These are phyloP conservation scores for Cerastis leucographa DNA, from an alignment of 2,888 invertebrate genomes.

Conservation along the genomic window DNA sequence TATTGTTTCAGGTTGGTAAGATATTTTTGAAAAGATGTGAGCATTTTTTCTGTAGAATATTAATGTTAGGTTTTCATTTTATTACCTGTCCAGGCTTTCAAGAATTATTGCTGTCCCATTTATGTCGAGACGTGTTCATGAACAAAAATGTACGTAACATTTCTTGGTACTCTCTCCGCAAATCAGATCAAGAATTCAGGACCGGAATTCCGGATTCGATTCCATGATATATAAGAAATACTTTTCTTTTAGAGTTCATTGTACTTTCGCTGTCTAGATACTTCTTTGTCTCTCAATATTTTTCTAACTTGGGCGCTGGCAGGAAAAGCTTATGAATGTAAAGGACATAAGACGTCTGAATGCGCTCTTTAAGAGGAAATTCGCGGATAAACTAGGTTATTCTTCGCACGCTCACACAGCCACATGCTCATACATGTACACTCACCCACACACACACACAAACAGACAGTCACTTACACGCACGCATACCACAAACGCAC, in stretches of 20 bases:
- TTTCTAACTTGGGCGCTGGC: neutral
- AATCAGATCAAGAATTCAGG: conserved; percentile 16
- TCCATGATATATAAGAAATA: neutral
- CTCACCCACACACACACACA: too few species aligned
- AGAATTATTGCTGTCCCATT: neutral
- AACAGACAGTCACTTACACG: too few species aligned
- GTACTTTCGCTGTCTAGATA: neutral
- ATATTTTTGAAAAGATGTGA: neutral
- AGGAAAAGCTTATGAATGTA: too few species aligned
- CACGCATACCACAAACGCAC: too few species aligned
- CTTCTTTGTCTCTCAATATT: neutral
- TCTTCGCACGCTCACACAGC: too few species aligned
- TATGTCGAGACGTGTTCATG: neutral
- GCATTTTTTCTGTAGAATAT: neutral
- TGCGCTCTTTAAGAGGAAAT: too few species aligned
- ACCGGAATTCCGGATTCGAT: conserved; percentile 34
- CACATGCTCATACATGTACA: too few species aligned
- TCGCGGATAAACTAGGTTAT: too few species aligned
- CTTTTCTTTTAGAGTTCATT: conserved; percentile 19
- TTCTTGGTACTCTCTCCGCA: neutral
- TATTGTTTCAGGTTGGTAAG: neutral
- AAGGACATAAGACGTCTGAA: too few species aligned
- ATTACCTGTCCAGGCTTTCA: neutral
- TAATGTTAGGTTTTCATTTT: neutral
- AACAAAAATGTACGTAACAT: neutral